Conservation (phyloP, 2,888 invertebrate species). For the Acanthoscelides obtectus region DNA sequence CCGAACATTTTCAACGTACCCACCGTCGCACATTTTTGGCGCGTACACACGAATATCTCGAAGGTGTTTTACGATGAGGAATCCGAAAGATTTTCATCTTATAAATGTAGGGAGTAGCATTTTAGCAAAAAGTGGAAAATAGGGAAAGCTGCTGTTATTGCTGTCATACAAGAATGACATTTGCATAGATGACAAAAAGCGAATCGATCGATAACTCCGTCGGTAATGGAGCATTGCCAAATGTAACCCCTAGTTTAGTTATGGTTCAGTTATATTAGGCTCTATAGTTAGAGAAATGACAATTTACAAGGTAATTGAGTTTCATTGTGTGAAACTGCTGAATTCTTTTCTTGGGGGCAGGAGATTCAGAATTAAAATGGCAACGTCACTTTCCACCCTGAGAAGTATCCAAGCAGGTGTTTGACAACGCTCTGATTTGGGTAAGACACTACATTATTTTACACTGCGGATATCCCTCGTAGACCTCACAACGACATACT, state of each 20-base stretch:
- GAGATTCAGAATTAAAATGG: no score
- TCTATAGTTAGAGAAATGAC: no score
- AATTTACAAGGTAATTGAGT: no score
- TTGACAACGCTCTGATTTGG: not conserved
- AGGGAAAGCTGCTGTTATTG: constrained; percentile 20
- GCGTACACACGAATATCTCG: not conserved
- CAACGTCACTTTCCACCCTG: no score
- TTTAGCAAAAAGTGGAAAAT: constrained; percentile 20
- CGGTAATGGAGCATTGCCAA: constrained; percentile 11
- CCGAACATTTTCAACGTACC: not conserved
- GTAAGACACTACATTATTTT: no score
- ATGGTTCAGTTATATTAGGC: not conserved
- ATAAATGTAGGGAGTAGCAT: constrained; percentile 8
- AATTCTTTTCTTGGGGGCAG: no score
- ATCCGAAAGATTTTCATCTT: not conserved
- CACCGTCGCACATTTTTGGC: not conserved
- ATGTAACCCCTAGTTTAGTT: not conserved
- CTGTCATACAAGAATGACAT: constrained; percentile 30
- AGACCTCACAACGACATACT: no score
- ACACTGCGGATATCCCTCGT: no score
- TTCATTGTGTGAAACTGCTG: no score
- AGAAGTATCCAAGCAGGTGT: no score
- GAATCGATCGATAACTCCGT: constrained; percentile 17
- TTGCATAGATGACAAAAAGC: constrained; percentile 22
- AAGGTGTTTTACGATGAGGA: not conserved